Evolutionary conservation across 1,140 invertebrate species (phyloP), one percentile per base, ranked within the genome.

Genomic region (Hycleus phaleratus): DNA sequence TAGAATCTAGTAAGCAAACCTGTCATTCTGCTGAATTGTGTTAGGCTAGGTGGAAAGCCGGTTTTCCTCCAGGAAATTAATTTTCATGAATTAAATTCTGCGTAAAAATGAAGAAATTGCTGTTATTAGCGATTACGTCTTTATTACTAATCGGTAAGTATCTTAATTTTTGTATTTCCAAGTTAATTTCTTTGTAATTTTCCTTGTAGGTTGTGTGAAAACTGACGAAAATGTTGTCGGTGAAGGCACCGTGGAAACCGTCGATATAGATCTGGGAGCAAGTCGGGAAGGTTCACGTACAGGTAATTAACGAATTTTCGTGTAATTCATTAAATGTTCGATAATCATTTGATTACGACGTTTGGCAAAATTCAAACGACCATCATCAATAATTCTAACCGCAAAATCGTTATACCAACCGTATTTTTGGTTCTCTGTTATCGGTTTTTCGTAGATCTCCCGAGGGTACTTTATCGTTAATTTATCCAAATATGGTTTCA

Each of bases 231-330:
- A 55, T 25, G 58, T 57, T 24, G 26, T 32, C 32, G 76, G 78
- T 59, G 74, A 78, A 52, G 76, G 71, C 50, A 78, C 73, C 8
- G 72, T 72, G 3, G 76, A 77, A 65, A 79, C 71, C 11, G 82
- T 93, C 24, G 87, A 92, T 43, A 67, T 79, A 40, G 86, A 93
- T 75, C 73, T 93, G 45, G 90, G 90, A 3, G 81, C 86, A 26
- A 88, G 84, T 57, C 80, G 85, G 64, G 90, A 93, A 74, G 91
- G 80, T 55, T 92, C 88, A 9, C 81, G 86, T 76, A 94, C 91
- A 78, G 88, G 89, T 91, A 76, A 71, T 46, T 57, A 49, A 50
- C 53, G 62, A 42, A 72, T 71, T 65, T 70, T 71, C 48, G 59
- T 68, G 59, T 70, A 73, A 54, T 68, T 71, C 69, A 73, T 72